Percentiles rank a stretch among this genome's conserved stretches.
Conservation (phyloP, 2,888 invertebrate species). For the Leptopterna dolabrata region DNA sequence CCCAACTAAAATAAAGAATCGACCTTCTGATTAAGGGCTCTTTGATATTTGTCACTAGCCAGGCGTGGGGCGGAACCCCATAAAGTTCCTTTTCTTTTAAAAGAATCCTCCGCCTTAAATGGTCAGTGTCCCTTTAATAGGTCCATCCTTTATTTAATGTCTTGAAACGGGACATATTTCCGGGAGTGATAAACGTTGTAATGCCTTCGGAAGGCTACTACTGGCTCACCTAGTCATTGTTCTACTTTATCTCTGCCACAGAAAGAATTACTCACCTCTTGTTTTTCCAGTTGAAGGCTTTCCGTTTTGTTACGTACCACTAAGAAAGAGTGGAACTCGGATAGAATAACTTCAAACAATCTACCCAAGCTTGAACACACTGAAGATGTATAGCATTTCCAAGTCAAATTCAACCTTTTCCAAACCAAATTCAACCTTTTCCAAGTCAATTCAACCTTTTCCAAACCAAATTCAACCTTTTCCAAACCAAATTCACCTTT, state of each 20-base stretch:
- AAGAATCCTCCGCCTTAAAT: constrained; percentile 1
- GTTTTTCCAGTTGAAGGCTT: no score
- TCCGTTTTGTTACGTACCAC: no score
- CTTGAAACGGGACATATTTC: constrained; percentile 10
- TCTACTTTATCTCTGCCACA: background rate
- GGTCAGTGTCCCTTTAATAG: background rate
- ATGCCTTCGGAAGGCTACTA: background rate
- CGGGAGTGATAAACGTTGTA: background rate
- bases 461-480: no score
- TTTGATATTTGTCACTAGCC: constrained; percentile 6
- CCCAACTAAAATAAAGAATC: background rate
- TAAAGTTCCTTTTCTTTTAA: background rate
- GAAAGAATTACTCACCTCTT: no score
- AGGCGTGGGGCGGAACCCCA: background rate
- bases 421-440: no score
- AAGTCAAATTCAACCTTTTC: no score
- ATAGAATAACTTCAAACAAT: no score
- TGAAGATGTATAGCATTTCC: no score
- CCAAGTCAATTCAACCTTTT: no score
- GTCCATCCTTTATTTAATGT: constrained; percentile 19
- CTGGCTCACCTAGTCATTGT: background rate
- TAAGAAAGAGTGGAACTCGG: no score
- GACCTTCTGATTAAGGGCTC: background rate
- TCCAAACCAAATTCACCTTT: no score
- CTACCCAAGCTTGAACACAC: no score